Evolutionary conservation across 2,888 invertebrate species (phyloP), one percentile per base, ranked within the genome.

Genomic region (Callyntrura guangdongensis): DNA sequence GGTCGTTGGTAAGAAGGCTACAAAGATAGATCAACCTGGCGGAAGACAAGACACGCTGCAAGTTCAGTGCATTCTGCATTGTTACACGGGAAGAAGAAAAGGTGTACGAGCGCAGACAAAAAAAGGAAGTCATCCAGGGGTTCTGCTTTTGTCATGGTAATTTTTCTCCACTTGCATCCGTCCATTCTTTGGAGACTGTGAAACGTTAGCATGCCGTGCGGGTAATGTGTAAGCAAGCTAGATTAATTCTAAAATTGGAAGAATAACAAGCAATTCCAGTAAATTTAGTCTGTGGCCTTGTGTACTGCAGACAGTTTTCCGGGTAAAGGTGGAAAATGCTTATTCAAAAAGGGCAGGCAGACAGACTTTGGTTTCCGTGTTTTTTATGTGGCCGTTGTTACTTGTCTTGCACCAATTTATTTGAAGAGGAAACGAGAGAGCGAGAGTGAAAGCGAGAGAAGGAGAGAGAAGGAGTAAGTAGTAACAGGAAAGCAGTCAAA

Each of bases 321-420:
- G 72, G 53, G 53, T 12, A 25, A 25, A 72, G 69, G 69, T 45
- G 45, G 45, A 12, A 45, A n/a, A 22, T 36, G 22, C 69, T 72
- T 72, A 14, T 67, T 67, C 45, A 36, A 45, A 36, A 36, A 45
- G 45, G 69, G 45, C 69, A 72, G n/a, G 69, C 20, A 36, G 36
- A 36, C 36, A 36, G 36, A 36, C 36, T 36, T 36, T 53, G n/a
- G 53, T 56, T 77, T 77, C 53, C 77, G 20, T 77, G 77, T 77
- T 53, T 77, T 53, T 77, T 77, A 22, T 77, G 77, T 53, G 77
- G 61, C 45, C 81, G 61, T 81, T 61, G 64, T 69, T 49, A 53
- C 67, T 22, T 82, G 61, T 64, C 84, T 27, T 84, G 49, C n/a
- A 69, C 84, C 59, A 81, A 59, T 81, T 61, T 81, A 81, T 81